Evolutionary conservation across 1,140 invertebrate species (phyloP), one percentile per base, ranked within the genome.

Genomic region (Marisa cornuarietis): DNA sequence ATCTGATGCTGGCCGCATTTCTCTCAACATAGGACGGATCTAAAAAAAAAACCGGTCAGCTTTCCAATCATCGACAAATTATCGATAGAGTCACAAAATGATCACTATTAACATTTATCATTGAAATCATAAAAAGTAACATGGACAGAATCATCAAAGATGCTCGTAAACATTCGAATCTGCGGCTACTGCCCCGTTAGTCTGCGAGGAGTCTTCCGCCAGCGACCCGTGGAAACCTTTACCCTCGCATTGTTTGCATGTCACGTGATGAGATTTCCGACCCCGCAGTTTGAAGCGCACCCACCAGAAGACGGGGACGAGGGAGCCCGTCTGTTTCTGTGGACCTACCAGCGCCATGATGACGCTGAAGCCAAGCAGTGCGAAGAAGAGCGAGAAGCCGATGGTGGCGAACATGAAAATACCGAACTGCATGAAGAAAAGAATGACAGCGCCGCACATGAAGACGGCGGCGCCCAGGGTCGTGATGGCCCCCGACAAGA

Each of bases 371-470:
- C 86, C 71, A 20, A 82, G 80, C 18, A 89, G 71, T 7, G 88
- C 84, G 82, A 83, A 88, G 20, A 88, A 63, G 42, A 89, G 31
- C 24, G 88, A 89, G 78, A 89, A 89, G 14, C 85, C 86, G 31
- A 89, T 87, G 65, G 87, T 88, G 52, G 83, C 83, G 73, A 89
- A 87, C 69, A 89, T 84, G 79, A 89, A 89, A n/a, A 87, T 83
- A 0, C 87, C 88, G 75, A 89, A 89, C 78, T 85, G 85, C 42
- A 88, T 72, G 54, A 88, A 85, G 62, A 89, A 88, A 61, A 81
- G 73, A 61, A 89, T 83, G 69, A 84, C 42, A 4, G 88, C 85
- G 24, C 82, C 81, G 26, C 87, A 82, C 88, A 89, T 89, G 75
- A 89, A 89, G 13, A 83, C 11, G 4, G 86, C 82, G 20, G 88